Evolutionary conservation across 2,888 invertebrate genomes (phyloP).

Genomic region (Tethea ocularis): DNA sequence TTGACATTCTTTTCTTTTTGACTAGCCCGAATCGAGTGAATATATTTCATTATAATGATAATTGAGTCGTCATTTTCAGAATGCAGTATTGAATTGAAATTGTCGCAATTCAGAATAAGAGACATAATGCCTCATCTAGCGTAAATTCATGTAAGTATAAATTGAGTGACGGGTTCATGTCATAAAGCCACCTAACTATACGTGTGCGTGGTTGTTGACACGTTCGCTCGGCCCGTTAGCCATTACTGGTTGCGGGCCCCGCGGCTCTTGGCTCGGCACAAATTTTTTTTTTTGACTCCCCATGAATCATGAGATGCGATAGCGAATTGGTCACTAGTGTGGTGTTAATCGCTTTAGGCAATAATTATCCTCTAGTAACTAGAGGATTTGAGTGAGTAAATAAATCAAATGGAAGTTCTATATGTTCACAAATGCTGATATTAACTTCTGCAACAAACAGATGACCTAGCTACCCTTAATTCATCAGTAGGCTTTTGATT

Average conservation of each 20-base stretch:
- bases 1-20: not conserved
- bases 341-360: no score
- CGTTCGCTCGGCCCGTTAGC: constrained; percentile 27
- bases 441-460: not conserved
- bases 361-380: no score
- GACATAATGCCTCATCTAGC: not conserved
- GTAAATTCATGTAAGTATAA: not conserved
- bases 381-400: not conserved
- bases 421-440: not conserved
- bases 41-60: not conserved
- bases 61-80: no score
- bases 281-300: not conserved
- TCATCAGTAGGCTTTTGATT: no score
- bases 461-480: no score
- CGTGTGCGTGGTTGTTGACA: constrained; percentile 42
- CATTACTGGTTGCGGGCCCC: constrained; percentile 1
- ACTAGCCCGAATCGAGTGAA: not conserved
- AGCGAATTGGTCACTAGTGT: not conserved
- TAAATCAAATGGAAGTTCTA: not conserved
- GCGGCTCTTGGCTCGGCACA: not conserved
- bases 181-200: not conserved
- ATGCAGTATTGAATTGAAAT: not conserved
- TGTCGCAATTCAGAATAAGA: not conserved
- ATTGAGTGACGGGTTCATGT: not conserved
- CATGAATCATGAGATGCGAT: not conserved